A percentile compares a stretch with the other conserved stretches of the same genome.
Evolutionary conservation across 1,140 invertebrate species (phyloP).

Genomic region (Lethocerus indicus): DNA sequence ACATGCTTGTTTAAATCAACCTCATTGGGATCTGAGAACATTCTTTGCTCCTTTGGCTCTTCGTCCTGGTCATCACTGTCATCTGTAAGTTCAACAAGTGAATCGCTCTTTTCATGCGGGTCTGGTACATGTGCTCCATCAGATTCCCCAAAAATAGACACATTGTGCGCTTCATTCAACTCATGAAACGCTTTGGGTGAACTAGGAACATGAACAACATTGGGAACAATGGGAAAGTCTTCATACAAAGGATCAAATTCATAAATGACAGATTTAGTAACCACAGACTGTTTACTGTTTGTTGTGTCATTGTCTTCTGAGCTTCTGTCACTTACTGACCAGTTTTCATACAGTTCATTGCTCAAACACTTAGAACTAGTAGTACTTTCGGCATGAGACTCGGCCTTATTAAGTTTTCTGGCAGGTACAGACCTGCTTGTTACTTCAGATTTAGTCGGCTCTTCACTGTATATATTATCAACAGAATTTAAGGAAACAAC

Average conservation of each 20-base stretch:
- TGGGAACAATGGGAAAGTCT: conserved; percentile 4
- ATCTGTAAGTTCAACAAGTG: no score
- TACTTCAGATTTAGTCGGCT: conserved; percentile 1
- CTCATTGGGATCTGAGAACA: no score
- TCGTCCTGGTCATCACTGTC: no score
- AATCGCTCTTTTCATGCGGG: no score
- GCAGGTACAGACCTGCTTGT: neutral
- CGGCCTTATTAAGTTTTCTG: neutral
- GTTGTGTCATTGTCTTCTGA: neutral
- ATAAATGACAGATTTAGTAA: conserved; percentile 19
- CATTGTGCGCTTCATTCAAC: no score
- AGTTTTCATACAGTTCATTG: conserved; percentile 16
- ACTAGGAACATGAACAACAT: no score
- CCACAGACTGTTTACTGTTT: conserved; percentile 9
- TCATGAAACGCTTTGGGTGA: no score
- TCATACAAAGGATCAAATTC: conserved; percentile 22
- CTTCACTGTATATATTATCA: conserved; percentile 7
- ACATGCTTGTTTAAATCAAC: no score
- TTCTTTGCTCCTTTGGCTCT: no score
- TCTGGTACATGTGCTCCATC: no score
- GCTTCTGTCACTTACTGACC: conserved; percentile 1
- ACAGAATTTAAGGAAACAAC: neutral
- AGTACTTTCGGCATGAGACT: conserved; percentile 10
- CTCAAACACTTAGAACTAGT: conserved; percentile 9
- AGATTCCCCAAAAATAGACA: no score